phyloP scores from a whole-genome alignment of 92 coral and sea anemone species.

The Epizoanthus fatuus region DNA sequence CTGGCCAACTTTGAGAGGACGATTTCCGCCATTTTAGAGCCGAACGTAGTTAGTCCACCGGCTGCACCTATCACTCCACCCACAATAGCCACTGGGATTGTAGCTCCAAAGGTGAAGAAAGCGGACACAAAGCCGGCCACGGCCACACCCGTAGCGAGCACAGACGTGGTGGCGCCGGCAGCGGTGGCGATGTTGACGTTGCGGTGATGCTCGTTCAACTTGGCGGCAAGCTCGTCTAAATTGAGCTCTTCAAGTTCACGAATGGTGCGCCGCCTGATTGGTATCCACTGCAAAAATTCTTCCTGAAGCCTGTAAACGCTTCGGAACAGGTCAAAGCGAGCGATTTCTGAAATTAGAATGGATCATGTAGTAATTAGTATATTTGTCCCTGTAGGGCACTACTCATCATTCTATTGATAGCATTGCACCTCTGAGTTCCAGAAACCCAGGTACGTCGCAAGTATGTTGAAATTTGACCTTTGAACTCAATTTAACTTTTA shows the following conservation, averaged over 20 bases:
- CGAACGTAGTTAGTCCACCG: constrained; percentile 73
- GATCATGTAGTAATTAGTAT: not conserved
- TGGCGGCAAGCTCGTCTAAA: constrained; percentile 55
- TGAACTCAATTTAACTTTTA: too few species aligned
- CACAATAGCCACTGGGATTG: constrained; percentile 68
- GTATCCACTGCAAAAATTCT: constrained; percentile 66
- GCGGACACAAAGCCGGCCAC: constrained; percentile 68
- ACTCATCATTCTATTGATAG: too few species aligned
- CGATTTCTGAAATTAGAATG: constrained; percentile 44
- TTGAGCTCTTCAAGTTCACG: constrained; percentile 66
- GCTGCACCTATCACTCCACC: constrained; percentile 75
- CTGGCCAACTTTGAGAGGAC: constrained; percentile 38
- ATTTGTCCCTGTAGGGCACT: too few species aligned
- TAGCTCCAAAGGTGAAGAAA: constrained; percentile 77
- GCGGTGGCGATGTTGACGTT: constrained; percentile 70
- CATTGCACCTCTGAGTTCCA: too few species aligned
- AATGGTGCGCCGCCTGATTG: constrained; percentile 65
- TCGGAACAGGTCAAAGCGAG: constrained; percentile 49
- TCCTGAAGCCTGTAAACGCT: constrained; percentile 48
- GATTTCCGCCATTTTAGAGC: constrained; percentile 71
- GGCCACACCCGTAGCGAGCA: constrained; percentile 72
- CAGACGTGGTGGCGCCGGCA: constrained; percentile 74
- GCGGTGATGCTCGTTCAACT: constrained; percentile 67
- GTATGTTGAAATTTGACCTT: too few species aligned
- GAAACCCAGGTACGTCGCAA: too few species aligned